phyloP scores from a whole-genome alignment of 2,113 vertebrate species.

The Rhadina sibilatrix region DNA sequence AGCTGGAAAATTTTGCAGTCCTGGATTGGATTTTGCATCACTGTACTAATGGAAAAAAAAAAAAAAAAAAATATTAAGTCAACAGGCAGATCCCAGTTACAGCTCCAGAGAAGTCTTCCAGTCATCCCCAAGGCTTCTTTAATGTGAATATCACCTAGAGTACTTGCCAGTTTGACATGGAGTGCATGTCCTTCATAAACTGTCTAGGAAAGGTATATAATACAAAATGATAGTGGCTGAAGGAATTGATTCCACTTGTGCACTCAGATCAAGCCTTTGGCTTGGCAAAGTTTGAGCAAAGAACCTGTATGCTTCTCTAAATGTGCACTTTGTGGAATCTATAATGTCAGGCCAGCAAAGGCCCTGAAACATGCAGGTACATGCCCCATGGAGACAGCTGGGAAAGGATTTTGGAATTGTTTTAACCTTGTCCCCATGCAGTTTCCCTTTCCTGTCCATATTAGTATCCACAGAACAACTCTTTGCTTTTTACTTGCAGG shows the following conservation, averaged over 20 bases:
- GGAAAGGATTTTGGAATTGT: background rate
- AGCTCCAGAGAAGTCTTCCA: background rate
- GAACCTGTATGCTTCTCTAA: background rate
- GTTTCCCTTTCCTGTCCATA: background rate
- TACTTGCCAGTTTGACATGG: background rate
- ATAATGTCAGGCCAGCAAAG: background rate
- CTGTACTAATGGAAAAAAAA: background rate
- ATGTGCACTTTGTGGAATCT: rapidly evolving
- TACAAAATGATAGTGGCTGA: background rate
- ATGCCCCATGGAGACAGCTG: background rate
- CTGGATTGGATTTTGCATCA: background rate
- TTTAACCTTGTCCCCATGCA: background rate
- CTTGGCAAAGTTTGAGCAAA: background rate
- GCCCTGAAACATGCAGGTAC: background rate
- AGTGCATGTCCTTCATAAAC: background rate
- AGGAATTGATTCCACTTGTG: background rate
- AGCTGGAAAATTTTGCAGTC: background rate
- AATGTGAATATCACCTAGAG: background rate
- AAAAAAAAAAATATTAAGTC: background rate
- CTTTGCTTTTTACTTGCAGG: background rate
- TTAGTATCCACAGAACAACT: background rate
- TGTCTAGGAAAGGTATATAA: background rate
- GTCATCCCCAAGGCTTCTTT: background rate
- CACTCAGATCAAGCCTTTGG: background rate
- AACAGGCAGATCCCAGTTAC: background rate